A percentile compares a stretch with the other conserved stretches of the same genome.
phyloP scores from a whole-genome alignment of 2,888 invertebrate genomes.

The Arctia plantaginis region DNA sequence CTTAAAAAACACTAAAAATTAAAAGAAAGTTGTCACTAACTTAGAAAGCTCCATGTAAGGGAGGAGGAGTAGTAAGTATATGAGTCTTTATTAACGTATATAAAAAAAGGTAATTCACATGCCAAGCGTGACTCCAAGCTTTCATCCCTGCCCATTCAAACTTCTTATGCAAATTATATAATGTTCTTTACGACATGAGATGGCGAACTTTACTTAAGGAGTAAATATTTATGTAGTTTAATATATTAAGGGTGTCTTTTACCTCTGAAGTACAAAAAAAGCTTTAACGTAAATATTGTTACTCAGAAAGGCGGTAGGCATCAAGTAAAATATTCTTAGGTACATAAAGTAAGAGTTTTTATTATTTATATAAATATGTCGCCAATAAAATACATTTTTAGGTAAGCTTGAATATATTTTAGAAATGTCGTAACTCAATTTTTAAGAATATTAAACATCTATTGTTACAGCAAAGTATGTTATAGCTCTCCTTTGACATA shows the following conservation, averaged over 20 bases:
- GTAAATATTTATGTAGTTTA: conserved; percentile 77
- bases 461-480: not conserved
- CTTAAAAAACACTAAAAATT: not conserved
- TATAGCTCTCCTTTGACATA: not conserved
- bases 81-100: conserved; percentile 68
- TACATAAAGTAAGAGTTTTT: not conserved
- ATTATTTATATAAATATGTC: not conserved
- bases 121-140: conserved; percentile 80
- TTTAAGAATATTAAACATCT: too few relatives aligned
- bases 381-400: not conserved
- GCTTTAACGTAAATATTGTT: conserved; percentile 23
- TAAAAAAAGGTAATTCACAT: conserved; percentile 82
- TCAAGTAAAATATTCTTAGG: not conserved
- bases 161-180: conserved; percentile 85
- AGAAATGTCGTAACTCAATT: not conserved
- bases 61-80: conserved; percentile 57
- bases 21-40: not conserved
- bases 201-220: conserved; percentile 82
- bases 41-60: conserved; percentile 10
- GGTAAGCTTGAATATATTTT: not conserved
- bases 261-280: conserved; percentile 32
- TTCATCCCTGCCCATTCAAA: conserved; percentile 83
- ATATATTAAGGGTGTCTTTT: conserved; percentile 56
- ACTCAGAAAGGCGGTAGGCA: conserved; percentile 13
- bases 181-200: conserved; percentile 84